Evolutionary conservation across 2,113 vertebrate species (phyloP).

Genomic region (western clawed frog (Xenopus tropicalis)): UCB_Xtro_10.0 CM004444.2:132019501-132020000

Average conservation of each 20-base stretch:
- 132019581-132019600: constrained; percentile 82
- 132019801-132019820: constrained; percentile 82
- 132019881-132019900: constrained; percentile 79
- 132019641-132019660: constrained; percentile 81
- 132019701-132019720: constrained; percentile 83
- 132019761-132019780: constrained; percentile 85
- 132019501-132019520: constrained; percentile 85
- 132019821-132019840: constrained; percentile 70
- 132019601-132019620: constrained; percentile 85
- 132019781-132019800: constrained; percentile 82
- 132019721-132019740: constrained; percentile 80
- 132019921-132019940: constrained; percentile 76
- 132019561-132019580: constrained; percentile 87
- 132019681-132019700: constrained; percentile 73
- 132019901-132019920: constrained; percentile 71
- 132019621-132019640: constrained; percentile 83
- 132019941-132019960: constrained; percentile 81
- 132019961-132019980: constrained; percentile 77
- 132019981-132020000: constrained; percentile 69
- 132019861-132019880: constrained; percentile 80
- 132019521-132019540: constrained; percentile 85
- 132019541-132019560: constrained; percentile 86
- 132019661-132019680: constrained; percentile 92
- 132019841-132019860: constrained; percentile 79
- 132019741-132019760: constrained; percentile 75